Percentiles rank a stretch among this genome's conserved stretches.
Evolutionary conservation across 2,797 vertebrate species (phyloP).

Genomic region (Lacerta agilis): DNA sequence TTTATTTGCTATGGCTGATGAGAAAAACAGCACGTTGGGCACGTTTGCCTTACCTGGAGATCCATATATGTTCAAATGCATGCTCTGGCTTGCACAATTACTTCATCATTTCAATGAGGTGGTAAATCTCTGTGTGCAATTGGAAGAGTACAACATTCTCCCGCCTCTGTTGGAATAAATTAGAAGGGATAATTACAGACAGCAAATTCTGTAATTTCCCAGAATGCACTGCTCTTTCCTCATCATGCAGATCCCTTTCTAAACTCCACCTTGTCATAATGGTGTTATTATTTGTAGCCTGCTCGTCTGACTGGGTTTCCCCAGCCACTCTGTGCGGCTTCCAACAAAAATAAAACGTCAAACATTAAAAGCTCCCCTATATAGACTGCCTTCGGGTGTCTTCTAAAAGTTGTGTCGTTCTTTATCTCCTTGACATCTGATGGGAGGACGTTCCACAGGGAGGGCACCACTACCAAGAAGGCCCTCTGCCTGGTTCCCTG

Average conservation of each 20-base stretch:
- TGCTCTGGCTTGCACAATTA: not conserved
- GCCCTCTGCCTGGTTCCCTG: too few relatives aligned
- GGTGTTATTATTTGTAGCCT: not conserved
- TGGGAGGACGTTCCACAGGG: too few relatives aligned
- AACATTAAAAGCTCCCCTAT: too few relatives aligned
- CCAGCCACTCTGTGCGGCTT: too few relatives aligned
- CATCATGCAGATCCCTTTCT: not conserved
- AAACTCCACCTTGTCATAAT: not conserved
- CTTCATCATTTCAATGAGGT: not conserved
- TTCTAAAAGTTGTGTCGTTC: too few relatives aligned
- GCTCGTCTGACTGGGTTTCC: too few relatives aligned
- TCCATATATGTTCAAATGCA: not conserved
- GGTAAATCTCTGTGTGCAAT: not conserved
- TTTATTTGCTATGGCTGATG: not conserved
- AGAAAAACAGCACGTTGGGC: not conserved
- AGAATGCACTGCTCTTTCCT: not conserved
- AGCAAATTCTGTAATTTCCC: not conserved
- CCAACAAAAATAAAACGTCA: too few relatives aligned
- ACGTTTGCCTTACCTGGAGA: not conserved
- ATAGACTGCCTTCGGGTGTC: too few relatives aligned
- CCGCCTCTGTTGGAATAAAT: not conserved
- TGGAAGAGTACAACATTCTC: not conserved
- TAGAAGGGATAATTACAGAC: not conserved
- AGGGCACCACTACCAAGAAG: too few relatives aligned
- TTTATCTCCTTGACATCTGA: too few relatives aligned